Evolutionary conservation across 2,888 invertebrate species (phyloP).

Genomic region (Nowickia ferox): DNA sequence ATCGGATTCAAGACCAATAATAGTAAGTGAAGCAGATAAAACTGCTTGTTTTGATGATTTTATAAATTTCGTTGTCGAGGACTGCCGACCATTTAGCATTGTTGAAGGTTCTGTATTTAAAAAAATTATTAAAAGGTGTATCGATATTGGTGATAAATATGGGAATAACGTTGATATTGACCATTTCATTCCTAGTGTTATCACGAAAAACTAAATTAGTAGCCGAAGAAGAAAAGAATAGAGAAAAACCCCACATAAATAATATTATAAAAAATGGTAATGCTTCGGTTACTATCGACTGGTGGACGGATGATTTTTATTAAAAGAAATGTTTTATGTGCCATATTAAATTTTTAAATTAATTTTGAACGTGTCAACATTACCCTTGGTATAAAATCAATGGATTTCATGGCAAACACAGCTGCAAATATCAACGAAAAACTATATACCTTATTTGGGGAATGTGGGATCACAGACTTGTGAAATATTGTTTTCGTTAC

Average conservation of each 20-base stretch:
- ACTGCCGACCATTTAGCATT: background rate
- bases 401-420: conserved; percentile 23
- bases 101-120: background rate
- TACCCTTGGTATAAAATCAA: background rate
- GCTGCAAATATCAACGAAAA: conserved; percentile 40
- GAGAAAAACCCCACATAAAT: background rate
- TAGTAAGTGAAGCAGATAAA: no score
- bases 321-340: conserved; percentile 12
- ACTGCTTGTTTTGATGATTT: background rate
- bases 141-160: no score
- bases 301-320: background rate
- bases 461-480: background rate
- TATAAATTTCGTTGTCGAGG: background rate
- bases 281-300: background rate
- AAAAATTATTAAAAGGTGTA: no score
- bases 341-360: background rate
- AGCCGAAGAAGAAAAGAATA: background rate
- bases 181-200: background rate
- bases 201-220: background rate
- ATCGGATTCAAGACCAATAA: background rate
- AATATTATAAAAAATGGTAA: background rate
- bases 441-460: conserved; percentile 22
- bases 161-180: background rate
- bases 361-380: background rate
- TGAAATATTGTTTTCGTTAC: background rate